Evolutionary conservation across 2,113 vertebrate genomes (phyloP).

Genomic region (Antennarius striatus): DNA sequence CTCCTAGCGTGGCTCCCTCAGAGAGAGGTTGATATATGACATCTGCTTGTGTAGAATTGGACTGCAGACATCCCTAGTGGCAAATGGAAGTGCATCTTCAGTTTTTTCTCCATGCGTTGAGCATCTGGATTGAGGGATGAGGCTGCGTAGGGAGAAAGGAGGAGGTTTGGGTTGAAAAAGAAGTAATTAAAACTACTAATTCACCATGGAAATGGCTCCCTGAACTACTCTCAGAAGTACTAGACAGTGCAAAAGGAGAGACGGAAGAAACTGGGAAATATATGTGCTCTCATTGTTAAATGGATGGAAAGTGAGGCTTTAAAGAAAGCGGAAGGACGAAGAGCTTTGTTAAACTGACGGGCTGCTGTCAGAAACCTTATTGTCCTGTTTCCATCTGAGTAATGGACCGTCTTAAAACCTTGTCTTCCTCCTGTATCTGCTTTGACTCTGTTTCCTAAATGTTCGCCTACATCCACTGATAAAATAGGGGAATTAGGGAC

Average conservation of each 20-base stretch:
- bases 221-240: slow-evolving; percentile 5
- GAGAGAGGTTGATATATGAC: slow-evolving; percentile 75
- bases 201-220: slow-evolving; percentile 18
- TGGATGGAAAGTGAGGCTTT: slow-evolving; percentile 37
- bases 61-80: slow-evolving; percentile 72
- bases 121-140: slow-evolving; percentile 46
- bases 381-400: slow-evolving; percentile 56
- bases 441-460: slow-evolving; percentile 56
- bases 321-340: slow-evolving; percentile 49
- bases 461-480: slow-evolving; percentile 33
- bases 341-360: slow-evolving; percentile 61
- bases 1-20: slow-evolving; percentile 54
- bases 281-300: slow-evolving; percentile 31
- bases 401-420: slow-evolving; percentile 43
- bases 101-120: slow-evolving; percentile 54
- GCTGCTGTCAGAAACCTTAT: slow-evolving; percentile 53
- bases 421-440: slow-evolving; percentile 40
- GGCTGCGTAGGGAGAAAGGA: slow-evolving; percentile 8
- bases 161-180: slow-evolving; percentile 22
- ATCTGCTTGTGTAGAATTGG: slow-evolving; percentile 79
- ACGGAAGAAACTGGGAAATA: slow-evolving; percentile 23
- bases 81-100: slow-evolving; percentile 62
- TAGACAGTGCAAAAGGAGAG: slow-evolving; percentile 15
- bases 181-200: slow-evolving; percentile 31
- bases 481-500: slow-evolving; percentile 55